phyloP scores from a whole-genome alignment of 2,888 invertebrate species.

The Sinopyrophorus schimmeli region DNA sequence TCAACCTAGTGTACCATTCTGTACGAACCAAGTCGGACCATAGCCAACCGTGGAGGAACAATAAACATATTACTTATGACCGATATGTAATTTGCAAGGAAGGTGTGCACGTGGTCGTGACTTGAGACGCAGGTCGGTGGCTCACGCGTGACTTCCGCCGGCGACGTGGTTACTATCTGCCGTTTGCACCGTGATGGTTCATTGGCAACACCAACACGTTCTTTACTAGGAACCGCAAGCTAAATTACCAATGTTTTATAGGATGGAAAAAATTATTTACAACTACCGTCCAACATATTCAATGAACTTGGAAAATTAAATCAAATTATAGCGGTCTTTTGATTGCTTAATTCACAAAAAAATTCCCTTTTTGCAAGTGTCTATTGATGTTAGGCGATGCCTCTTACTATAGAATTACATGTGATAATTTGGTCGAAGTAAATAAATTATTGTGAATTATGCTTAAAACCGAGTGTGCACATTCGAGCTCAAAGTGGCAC shows the following conservation, averaged over 20 bases:
- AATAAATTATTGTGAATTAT: no score
- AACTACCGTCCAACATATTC: no score
- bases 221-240: slow-evolving; percentile 30
- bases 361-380: no score
- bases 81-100: slow-evolving; percentile 42
- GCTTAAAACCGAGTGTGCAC: no score
- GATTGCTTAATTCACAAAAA: no score
- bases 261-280: no score
- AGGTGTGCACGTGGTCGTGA: slow-evolving; percentile 44
- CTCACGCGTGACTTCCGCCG: slow-evolving; percentile 43
- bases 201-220: slow-evolving; percentile 37
- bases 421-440: no score
- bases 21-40: slow-evolving; percentile 21
- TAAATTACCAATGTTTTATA: slow-evolving; percentile 20
- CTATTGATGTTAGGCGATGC: no score
- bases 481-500: no score
- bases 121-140: slow-evolving; percentile 39
- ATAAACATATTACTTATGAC: slow-evolving; percentile 38
- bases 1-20: slow-evolving; percentile 23
- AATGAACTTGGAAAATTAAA: no score
- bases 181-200: slow-evolving; percentile 32
- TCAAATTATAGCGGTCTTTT: no score
- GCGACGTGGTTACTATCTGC: slow-evolving; percentile 27
- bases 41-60: slow-evolving; percentile 34
- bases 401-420: no score